Evolutionary conservation across 2,888 invertebrate genomes (phyloP).

Genomic region (Temnothorax ravouxi): DNA sequence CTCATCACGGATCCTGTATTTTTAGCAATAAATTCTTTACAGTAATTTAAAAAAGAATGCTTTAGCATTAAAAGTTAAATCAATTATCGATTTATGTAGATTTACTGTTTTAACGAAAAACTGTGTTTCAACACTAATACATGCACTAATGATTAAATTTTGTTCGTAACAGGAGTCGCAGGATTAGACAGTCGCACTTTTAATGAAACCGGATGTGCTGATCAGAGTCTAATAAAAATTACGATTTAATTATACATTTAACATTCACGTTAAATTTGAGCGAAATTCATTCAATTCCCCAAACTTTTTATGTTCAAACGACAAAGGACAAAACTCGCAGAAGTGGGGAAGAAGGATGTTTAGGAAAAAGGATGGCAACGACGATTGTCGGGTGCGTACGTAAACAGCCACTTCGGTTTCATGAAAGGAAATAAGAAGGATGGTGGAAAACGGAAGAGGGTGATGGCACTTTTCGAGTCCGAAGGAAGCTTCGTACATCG

Average conservation of each 20-base stretch:
- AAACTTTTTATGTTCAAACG: neutral
- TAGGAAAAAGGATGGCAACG: conserved; percentile 25
- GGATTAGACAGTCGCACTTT: too few species aligned
- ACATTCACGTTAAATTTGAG: conserved; percentile 7
- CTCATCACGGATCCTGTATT: neutral
- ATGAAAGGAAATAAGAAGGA: conserved; percentile 55
- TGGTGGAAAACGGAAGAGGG: conserved; percentile 51
- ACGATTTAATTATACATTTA: neutral
- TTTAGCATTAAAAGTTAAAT: neutral
- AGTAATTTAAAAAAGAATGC: neutral
- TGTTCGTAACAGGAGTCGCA: neutral
- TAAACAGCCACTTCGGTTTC: conserved; percentile 55
- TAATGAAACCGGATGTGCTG: neutral
- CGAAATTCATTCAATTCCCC: neutral
- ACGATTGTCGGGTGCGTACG: conserved; percentile 47
- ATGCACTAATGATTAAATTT: neutral
- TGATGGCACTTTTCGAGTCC: conserved; percentile 52
- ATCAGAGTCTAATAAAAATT: neutral
- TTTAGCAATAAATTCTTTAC: neutral
- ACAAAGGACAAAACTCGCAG: conserved; percentile 7
- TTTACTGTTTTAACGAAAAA: neutral
- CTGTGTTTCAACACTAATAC: too few species aligned
- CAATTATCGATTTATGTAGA: neutral
- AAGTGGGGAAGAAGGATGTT: neutral
- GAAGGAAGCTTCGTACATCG: conserved; percentile 49